Evolutionary conservation across 2,888 invertebrate genomes (phyloP).

Genomic region (Sialis lutaria): DNA sequence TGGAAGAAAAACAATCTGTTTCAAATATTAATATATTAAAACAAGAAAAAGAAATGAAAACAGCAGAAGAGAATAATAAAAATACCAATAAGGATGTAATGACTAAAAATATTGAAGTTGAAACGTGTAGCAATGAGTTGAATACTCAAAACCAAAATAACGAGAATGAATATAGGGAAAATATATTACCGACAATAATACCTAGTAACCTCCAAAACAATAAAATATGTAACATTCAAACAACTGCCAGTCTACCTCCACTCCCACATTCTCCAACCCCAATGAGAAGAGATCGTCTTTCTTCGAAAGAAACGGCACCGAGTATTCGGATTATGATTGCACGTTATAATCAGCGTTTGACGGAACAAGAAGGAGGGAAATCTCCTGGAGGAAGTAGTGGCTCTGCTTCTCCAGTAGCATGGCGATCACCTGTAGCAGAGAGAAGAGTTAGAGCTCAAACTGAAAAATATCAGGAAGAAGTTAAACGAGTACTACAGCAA

Average conservation of each 20-base stretch:
- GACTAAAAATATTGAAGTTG: background rate
- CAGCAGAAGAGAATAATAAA: background rate
- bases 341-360: conserved; percentile 45
- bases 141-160: no score
- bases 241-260: conserved; percentile 34
- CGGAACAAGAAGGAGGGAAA: conserved; percentile 32
- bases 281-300: conserved; percentile 31
- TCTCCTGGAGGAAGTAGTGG: conserved; percentile 34
- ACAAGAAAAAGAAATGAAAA: background rate
- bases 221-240: no score
- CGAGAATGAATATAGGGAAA: no score
- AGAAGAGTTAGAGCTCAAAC: conserved; percentile 34
- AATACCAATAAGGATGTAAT: background rate
- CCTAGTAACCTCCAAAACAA: no score
- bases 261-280: conserved; percentile 37
- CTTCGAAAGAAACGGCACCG: conserved; percentile 45
- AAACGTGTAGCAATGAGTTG: conserved; percentile 12
- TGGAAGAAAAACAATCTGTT: background rate
- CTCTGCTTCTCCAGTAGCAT: conserved; percentile 42
- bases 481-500: conserved; percentile 18
- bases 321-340: conserved; percentile 54
- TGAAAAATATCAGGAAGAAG: conserved; percentile 28
- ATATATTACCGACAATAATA: no score
- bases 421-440: conserved; percentile 45
- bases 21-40: background rate